These are phyloP conservation scores for Chaetura pelagica DNA, from an alignment of 2,113 vertebrate genomes.

Conservation along the genomic window DNA sequence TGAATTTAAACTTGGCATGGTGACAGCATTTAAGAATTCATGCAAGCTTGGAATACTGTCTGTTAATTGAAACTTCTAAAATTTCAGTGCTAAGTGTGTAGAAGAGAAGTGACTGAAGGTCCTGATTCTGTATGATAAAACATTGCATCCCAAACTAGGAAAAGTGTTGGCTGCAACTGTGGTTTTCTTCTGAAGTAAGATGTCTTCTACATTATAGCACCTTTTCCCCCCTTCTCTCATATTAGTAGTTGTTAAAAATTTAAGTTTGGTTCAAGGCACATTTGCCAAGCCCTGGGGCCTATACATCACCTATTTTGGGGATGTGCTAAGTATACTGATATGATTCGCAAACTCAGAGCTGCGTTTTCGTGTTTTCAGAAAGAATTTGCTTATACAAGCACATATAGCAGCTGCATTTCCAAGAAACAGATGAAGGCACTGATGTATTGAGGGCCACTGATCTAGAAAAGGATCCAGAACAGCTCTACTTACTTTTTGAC, in stretches of 20 bases:
- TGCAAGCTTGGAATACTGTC: not conserved
- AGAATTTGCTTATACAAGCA: not conserved
- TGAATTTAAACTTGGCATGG: not conserved
- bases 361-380: not conserved
- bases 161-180: not conserved
- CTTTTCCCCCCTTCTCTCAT: not conserved
- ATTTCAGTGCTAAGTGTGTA: not conserved
- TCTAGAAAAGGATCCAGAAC: not conserved
- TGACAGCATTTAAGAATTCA: not conserved
- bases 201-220: not conserved
- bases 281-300: not conserved
- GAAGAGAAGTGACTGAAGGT: not conserved
- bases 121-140: not conserved
- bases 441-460: not conserved
- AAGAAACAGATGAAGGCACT: not conserved
- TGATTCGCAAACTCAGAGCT: not conserved
- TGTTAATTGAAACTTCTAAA: not conserved
- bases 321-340: not conserved
- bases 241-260: not conserved
- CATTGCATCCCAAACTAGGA: not conserved
- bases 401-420: not conserved
- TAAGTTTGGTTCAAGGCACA: not conserved
- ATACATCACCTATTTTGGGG: not conserved
- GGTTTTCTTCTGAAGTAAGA: not conserved
- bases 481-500: not conserved